phyloP scores from a whole-genome alignment of 2,113 vertebrate species.

The Pongo abelii region DNA sequence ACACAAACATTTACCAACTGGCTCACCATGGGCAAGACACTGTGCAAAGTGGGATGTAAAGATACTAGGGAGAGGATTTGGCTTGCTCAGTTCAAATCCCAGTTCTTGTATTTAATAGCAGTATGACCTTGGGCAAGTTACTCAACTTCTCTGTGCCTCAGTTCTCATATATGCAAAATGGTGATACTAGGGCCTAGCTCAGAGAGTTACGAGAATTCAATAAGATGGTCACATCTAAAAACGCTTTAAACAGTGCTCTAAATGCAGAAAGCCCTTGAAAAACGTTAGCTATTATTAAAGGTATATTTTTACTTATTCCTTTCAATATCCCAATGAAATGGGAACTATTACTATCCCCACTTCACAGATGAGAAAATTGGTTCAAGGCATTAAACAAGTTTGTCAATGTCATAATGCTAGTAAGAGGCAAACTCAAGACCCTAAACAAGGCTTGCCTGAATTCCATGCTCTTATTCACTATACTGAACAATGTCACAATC shows the following conservation, averaged over 20 bases:
- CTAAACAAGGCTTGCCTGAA: background rate
- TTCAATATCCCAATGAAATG: background rate
- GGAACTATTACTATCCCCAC: background rate
- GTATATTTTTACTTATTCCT: background rate
- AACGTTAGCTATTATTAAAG: background rate
- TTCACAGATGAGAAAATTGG: background rate
- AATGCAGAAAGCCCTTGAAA: background rate
- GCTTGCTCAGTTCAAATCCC: background rate
- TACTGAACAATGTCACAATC: background rate
- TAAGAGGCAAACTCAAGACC: background rate
- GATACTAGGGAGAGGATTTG: background rate
- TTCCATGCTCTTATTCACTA: background rate
- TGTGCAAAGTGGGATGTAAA: background rate
- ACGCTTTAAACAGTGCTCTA: background rate
- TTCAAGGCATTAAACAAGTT: background rate
- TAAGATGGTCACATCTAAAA: background rate
- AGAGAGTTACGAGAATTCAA: background rate
- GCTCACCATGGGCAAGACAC: background rate
- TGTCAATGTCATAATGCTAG: background rate
- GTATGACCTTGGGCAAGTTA: background rate
- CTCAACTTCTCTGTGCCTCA: background rate
- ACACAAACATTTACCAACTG: background rate
- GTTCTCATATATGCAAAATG: background rate
- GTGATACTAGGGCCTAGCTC: background rate
- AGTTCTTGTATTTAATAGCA: background rate